A percentile compares a stretch with the other conserved stretches of the same genome.
phyloP scores from a whole-genome alignment of 2,797 vertebrate species.

The Acanthopagrus latus region DNA sequence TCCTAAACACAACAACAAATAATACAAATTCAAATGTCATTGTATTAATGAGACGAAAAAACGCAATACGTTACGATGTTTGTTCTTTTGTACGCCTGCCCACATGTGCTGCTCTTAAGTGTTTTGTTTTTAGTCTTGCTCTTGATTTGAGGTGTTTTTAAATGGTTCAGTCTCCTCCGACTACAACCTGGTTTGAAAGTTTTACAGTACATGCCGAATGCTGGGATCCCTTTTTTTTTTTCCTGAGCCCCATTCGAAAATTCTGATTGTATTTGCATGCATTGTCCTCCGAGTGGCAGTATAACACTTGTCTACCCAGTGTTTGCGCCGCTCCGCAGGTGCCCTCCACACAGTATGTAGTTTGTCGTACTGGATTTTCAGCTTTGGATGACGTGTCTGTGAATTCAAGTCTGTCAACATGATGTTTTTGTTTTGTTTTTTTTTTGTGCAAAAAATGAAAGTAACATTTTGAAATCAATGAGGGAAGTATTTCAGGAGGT shows the following conservation, averaged over 20 bases:
- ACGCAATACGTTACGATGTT: no score
- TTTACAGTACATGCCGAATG: background rate
- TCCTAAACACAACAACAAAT: no score
- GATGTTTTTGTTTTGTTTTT: background rate
- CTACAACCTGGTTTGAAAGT: background rate
- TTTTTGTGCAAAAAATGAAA: background rate
- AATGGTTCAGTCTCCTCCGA: background rate
- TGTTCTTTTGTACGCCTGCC: background rate
- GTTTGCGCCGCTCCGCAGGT: conserved; percentile 25
- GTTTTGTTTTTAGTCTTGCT: background rate
- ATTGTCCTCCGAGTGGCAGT: conserved; percentile 66
- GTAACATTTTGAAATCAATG: conserved; percentile 13
- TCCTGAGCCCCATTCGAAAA: conserved; percentile 16
- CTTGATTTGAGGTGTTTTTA: background rate
- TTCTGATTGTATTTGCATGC: conserved; percentile 51
- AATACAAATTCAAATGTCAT: no score
- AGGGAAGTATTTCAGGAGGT: conserved; percentile 39
- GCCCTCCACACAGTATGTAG: background rate
- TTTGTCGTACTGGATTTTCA: background rate
- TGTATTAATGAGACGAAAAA: no score
- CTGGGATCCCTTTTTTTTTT: conserved; percentile 8
- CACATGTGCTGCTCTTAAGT: background rate
- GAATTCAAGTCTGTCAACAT: background rate
- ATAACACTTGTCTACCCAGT: conserved; percentile 28
- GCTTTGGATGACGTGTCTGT: conserved; percentile 5